phyloP scores from a whole-genome alignment of 2,113 vertebrate species.

The Ceratotherium simum region DNA sequence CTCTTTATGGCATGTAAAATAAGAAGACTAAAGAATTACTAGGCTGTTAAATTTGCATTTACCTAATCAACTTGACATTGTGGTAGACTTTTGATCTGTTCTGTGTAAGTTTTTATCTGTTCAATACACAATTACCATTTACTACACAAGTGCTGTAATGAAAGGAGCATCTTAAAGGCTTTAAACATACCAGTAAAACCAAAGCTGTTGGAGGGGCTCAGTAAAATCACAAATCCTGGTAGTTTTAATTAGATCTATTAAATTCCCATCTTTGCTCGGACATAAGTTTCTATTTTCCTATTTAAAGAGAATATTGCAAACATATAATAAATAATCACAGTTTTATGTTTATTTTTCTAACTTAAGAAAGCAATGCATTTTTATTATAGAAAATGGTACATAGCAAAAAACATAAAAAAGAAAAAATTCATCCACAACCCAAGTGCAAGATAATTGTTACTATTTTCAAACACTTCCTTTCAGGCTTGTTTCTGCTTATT shows the following conservation, averaged over 20 bases:
- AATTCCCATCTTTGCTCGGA: conserved; percentile 52
- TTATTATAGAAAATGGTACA: conserved; percentile 41
- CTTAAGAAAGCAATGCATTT: neutral
- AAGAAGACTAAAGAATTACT: conserved; percentile 79
- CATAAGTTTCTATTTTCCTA: conserved; percentile 51
- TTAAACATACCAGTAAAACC: conserved; percentile 73
- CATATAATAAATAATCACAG: conserved; percentile 46
- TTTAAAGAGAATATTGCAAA: conserved; percentile 59
- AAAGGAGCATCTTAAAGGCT: conserved; percentile 67
- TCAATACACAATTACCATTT: conserved; percentile 70
- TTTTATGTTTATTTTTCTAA: conserved; percentile 53
- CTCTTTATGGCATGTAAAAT: conserved; percentile 75
- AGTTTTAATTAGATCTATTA: conserved; percentile 72
- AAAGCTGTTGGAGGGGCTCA: conserved; percentile 62
- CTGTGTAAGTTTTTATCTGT: conserved; percentile 79
- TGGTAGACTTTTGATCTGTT: conserved; percentile 74
- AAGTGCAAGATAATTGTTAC: neutral
- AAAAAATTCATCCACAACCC: neutral
- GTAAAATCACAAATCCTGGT: conserved; percentile 69
- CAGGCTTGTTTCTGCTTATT: neutral
- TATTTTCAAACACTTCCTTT: conserved; percentile 17
- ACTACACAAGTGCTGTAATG: conserved; percentile 59
- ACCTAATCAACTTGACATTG: conserved; percentile 83
- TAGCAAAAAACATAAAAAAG: neutral
- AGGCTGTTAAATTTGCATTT: conserved; percentile 81